phyloP scores from a whole-genome alignment of 1,140 invertebrate species.

The Tribolium castaneum region DNA sequence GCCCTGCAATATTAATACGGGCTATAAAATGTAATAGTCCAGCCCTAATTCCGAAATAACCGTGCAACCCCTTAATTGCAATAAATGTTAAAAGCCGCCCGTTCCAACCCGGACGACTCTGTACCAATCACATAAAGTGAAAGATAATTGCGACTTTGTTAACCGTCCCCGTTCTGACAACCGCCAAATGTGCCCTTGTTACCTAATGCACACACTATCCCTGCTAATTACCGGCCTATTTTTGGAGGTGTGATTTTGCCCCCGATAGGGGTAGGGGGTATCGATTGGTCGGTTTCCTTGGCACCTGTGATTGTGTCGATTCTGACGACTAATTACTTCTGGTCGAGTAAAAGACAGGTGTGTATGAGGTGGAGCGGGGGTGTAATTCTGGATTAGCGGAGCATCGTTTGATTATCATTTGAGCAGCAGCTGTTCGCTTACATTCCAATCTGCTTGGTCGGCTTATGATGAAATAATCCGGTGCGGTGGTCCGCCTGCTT shows the following conservation, averaged over 20 bases:
- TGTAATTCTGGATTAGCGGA: slow-evolving; percentile 20
- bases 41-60: slow-evolving; percentile 11
- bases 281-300: slow-evolving; percentile 7
- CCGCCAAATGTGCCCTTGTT: not conserved
- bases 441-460: slow-evolving; percentile 34
- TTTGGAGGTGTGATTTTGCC: not conserved
- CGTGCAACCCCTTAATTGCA: slow-evolving; percentile 13
- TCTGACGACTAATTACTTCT: slow-evolving; percentile 13
- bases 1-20: not conserved
- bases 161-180: not conserved
- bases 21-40: slow-evolving; percentile 12
- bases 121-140: slow-evolving; percentile 29
- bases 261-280: not conserved
- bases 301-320: slow-evolving; percentile 25
- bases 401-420: slow-evolving; percentile 35
- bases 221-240: not conserved
- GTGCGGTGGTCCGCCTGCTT: slow-evolving; percentile 21
- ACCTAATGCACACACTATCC: not conserved
- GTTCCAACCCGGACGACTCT: not conserved
- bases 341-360: slow-evolving; percentile 30
- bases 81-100: slow-evolving; percentile 22
- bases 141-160: slow-evolving; percentile 30
- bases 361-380: not conserved
- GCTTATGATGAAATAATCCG: slow-evolving; percentile 40
- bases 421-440: slow-evolving; percentile 39